These are phyloP conservation scores for Podabrus alpinus DNA, from an alignment of 2,888 invertebrate genomes.

Conservation along the genomic window DNA sequence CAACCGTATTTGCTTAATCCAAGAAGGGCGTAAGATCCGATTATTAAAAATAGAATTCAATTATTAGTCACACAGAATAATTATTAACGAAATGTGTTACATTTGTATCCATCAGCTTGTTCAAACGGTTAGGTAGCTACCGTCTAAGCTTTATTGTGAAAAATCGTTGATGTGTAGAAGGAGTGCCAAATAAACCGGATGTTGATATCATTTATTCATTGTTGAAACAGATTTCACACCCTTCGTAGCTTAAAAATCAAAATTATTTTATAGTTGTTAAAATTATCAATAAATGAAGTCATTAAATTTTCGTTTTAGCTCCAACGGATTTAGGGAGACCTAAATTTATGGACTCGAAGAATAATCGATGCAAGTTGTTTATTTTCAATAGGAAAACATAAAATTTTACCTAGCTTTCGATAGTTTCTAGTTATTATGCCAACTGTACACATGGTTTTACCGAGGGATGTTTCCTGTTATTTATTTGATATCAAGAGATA, in stretches of 20 bases:
- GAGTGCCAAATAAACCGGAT: conserved; percentile 31
- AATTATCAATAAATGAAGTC: conserved; percentile 10
- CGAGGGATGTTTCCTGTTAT: no score
- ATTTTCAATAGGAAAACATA: no score
- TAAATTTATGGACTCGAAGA: not conserved
- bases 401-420: no score
- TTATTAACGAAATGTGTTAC: not conserved
- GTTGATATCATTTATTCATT: conserved; percentile 39
- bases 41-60: not conserved
- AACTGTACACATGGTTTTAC: no score
- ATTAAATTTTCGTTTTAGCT: not conserved
- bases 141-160: conserved; percentile 24
- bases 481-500: no score
- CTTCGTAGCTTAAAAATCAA: conserved; percentile 19
- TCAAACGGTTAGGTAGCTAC: not conserved
- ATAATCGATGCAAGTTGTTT: not conserved
- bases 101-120: not conserved
- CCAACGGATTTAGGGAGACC: not conserved
- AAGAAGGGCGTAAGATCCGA: not conserved
- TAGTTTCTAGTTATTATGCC: no score
- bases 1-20: conserved; percentile 8
- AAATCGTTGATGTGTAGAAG: conserved; percentile 28
- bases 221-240: conserved; percentile 36
- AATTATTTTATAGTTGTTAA: conserved; percentile 16
- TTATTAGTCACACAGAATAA: not conserved